Evolutionary conservation across 2,888 invertebrate species (phyloP).

Genomic region (Melitaea athalia): DNA sequence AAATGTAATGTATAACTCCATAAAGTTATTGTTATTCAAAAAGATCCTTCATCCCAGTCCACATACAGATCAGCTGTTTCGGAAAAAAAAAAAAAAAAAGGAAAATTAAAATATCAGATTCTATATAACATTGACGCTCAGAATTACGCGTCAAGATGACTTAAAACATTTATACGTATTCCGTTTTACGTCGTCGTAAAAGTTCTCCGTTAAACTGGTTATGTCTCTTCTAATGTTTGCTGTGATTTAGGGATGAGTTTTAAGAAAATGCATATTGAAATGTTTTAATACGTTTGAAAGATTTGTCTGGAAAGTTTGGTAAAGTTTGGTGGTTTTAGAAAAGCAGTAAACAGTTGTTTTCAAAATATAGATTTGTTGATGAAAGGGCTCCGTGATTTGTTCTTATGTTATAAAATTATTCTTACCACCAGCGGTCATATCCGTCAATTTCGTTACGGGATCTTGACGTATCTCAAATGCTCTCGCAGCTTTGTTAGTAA

Average conservation of each 20-base stretch:
- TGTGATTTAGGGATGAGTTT: neutral
- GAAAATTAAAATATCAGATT: too few species aligned
- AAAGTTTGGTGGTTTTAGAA: too few species aligned
- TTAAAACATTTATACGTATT: slow-evolving; percentile 9
- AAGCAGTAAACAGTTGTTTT: neutral
- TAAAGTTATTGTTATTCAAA: too few species aligned
- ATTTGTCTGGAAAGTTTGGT: neutral
- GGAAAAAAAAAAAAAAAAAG: too few species aligned
- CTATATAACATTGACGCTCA: too few species aligned
- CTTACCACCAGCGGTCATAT: too few species aligned
- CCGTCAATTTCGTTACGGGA: too few species aligned
- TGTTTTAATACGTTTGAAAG: neutral
- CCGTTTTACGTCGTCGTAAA: slow-evolving; percentile 35
- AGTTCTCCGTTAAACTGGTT: slow-evolving; percentile 32
- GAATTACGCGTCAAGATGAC: neutral
- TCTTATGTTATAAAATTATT: neutral
- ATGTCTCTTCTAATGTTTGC: slow-evolving; percentile 8
- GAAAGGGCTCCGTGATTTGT: neutral
- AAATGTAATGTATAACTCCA: too few species aligned
- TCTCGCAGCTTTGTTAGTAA: too few species aligned
- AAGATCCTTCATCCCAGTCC: too few species aligned
- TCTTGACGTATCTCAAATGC: too few species aligned
- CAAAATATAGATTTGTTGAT: neutral
- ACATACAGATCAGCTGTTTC: too few species aligned
- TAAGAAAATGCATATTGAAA: neutral